A percentile compares a stretch with the other conserved stretches of the same genome.
Evolutionary conservation across 2,888 invertebrate genomes (phyloP).

Genomic region (Platycnemis pennipes): DNA sequence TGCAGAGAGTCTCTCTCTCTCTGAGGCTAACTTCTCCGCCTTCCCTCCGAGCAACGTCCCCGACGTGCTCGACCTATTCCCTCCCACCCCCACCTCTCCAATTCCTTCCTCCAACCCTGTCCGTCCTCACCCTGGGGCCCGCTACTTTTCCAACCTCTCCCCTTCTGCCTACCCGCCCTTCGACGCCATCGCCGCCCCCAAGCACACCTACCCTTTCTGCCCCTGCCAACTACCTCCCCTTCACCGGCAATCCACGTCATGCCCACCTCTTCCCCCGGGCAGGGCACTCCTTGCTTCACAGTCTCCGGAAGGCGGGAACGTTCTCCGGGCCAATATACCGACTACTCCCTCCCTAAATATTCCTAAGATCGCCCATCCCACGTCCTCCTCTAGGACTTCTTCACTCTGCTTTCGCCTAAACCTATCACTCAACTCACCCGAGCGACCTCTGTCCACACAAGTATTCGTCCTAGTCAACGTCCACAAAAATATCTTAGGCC

Average conservation of each 20-base stretch:
- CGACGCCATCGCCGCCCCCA: not conserved
- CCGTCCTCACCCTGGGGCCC: not conserved
- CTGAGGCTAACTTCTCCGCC: conserved; percentile 15
- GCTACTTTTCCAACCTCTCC: not conserved
- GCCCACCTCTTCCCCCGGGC: not conserved
- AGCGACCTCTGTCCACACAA: not conserved
- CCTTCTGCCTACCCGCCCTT: not conserved
- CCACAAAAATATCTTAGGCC: not conserved
- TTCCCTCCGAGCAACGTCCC: not conserved
- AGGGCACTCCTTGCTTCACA: not conserved
- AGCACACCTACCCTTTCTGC: not conserved
- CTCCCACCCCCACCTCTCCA: not conserved
- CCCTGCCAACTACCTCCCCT: not conserved
- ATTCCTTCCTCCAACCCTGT: not conserved
- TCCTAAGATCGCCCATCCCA: not conserved
- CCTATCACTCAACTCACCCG: not conserved
- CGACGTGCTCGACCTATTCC: not conserved
- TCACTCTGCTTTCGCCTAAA: not conserved
- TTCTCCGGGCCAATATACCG: not conserved
- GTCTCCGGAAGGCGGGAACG: not conserved
- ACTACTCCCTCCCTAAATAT: not conserved
- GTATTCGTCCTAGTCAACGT: not conserved
- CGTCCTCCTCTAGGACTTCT: not conserved
- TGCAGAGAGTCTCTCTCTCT: not conserved
- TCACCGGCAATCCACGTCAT: not conserved